Percentiles rank a stretch among this genome's conserved stretches.
These are phyloP conservation scores for Melanotaenia parkinsoni DNA, from an alignment of 2,797 vertebrate species.

Conservation along the genomic window DNA sequence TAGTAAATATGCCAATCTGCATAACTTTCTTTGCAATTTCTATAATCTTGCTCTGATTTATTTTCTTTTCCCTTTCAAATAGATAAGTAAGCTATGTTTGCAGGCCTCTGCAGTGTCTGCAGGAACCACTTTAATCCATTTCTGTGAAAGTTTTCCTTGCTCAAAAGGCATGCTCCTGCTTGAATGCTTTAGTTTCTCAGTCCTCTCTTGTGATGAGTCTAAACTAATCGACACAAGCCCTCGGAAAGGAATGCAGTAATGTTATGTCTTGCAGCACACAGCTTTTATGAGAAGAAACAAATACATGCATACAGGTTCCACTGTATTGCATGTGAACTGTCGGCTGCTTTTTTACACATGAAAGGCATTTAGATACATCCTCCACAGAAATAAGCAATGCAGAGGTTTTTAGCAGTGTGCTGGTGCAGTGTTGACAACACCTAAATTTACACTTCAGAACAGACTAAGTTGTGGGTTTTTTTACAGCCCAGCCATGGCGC, in stretches of 20 bases:
- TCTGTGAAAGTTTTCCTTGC: conserved; percentile 1
- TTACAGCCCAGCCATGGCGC: not conserved
- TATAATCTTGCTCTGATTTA: not conserved
- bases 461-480: not conserved
- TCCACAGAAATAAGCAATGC: not conserved
- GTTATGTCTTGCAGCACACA: conserved; percentile 50
- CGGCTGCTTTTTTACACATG: conserved; percentile 14
- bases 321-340: not conserved
- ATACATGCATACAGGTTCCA: conserved; percentile 12
- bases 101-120: not conserved
- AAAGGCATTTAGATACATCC: not conserved
- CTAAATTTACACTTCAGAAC: conserved; percentile 18
- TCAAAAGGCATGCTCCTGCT: conserved; percentile 56
- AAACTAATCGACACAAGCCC: conserved; percentile 13
- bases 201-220: conserved; percentile 29
- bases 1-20: not conserved
- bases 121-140: not conserved
- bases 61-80: not conserved
- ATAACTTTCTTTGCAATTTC: not conserved
- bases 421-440: conserved; percentile 13
- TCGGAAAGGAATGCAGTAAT: conserved; percentile 54
- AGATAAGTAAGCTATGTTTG: not conserved
- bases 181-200: conserved; percentile 55
- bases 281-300: conserved; percentile 26
- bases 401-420: not conserved